A percentile compares a stretch with the other conserved stretches of the same genome.
These are phyloP conservation scores for Apolygus lucorum DNA, from an alignment of 1,140 invertebrate genomes.

Conservation along the genomic window DNA sequence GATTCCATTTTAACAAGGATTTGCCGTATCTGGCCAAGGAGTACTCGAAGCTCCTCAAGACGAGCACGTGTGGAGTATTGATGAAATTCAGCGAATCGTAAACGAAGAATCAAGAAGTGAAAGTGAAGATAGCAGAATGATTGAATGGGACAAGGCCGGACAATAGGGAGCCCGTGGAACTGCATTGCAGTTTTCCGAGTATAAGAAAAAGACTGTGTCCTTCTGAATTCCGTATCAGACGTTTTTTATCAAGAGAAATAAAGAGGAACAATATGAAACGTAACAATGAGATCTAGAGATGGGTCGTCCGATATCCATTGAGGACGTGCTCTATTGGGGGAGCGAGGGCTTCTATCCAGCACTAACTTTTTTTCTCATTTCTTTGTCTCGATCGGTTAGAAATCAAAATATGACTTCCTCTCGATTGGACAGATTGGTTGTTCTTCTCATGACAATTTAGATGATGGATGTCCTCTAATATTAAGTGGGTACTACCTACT, in stretches of 20 bases:
- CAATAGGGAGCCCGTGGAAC: background rate
- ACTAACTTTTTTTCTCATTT: no score
- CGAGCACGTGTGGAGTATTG: no score
- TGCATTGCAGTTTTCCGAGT: background rate
- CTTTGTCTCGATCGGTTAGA: no score
- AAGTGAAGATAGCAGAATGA: background rate
- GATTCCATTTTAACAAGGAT: no score
- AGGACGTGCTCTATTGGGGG: background rate
- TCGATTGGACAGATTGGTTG: no score
- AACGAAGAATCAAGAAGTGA: background rate
- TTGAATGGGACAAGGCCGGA: background rate
- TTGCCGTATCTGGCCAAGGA: no score
- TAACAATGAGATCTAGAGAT: background rate
- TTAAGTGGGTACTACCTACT: no score
- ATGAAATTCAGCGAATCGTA: background rate
- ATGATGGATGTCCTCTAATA: no score
- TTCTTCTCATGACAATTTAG: no score
- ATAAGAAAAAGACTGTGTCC: background rate
- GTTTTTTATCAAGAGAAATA: background rate
- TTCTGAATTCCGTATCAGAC: background rate
- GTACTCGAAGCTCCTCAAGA: no score
- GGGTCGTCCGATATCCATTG: background rate
- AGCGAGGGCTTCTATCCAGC: no score
- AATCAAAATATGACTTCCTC: no score
- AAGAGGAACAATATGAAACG: background rate